Conservation (phyloP, 2,113 vertebrate genomes). For the Ahaetulla prasina region DNA sequence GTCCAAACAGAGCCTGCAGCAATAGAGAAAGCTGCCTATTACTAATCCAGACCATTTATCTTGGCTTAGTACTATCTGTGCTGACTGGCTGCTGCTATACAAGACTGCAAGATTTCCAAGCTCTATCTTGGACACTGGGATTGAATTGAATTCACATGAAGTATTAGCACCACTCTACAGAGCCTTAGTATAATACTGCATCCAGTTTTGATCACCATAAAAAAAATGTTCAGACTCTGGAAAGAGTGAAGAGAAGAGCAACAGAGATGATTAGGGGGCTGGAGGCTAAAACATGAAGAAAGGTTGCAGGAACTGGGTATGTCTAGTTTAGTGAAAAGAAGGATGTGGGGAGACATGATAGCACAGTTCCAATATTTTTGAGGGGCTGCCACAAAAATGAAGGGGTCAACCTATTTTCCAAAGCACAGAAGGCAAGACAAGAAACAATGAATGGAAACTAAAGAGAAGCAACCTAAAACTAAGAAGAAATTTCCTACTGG, state of each 20-base stretch:
- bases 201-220: not conserved
- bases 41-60: not conserved
- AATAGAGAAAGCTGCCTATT: not conserved
- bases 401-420: not conserved
- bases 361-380: not conserved
- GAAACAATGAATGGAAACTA: not conserved
- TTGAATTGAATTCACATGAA: not conserved
- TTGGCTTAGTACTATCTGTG: not conserved
- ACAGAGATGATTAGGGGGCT: not conserved
- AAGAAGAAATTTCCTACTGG: not conserved
- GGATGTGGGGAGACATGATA: not conserved
- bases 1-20: not conserved
- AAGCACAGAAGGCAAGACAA: not conserved
- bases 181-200: not conserved
- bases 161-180: not conserved
- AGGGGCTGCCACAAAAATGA: not conserved
- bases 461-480: not conserved
- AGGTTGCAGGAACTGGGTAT: not conserved
- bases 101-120: not conserved
- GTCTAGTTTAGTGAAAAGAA: not conserved
- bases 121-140: not conserved
- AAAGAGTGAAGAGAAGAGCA: not conserved
- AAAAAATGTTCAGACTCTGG: not conserved
- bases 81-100: not conserved
- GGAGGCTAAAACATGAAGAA: not conserved